phyloP scores from a whole-genome alignment of 2,797 vertebrate genomes.

The Chromobotia macracanthus region DNA sequence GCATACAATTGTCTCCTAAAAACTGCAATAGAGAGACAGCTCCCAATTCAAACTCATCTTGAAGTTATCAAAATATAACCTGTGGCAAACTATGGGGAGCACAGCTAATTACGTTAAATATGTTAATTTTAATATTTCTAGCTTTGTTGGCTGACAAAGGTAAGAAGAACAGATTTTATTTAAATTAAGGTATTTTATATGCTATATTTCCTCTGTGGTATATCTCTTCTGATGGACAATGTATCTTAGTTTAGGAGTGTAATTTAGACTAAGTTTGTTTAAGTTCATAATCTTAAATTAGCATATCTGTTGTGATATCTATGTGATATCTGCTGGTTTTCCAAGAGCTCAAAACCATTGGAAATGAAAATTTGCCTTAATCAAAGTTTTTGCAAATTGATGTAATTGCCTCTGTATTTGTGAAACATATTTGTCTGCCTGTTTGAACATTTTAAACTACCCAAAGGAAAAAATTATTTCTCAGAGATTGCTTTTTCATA shows the following conservation, averaged over 20 bases:
- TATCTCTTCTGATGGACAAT: background rate
- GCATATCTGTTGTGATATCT: conserved; percentile 57
- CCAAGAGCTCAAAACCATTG: conserved; percentile 67
- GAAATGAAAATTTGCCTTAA: conserved; percentile 73
- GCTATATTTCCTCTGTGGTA: background rate
- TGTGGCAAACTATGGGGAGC: conserved; percentile 28
- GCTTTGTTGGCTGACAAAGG: conserved; percentile 37
- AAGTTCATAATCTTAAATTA: too few species aligned
- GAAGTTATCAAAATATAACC: background rate
- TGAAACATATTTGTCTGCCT: background rate
- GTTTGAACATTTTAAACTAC: background rate
- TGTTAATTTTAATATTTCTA: conserved; percentile 27
- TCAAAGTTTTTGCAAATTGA: background rate
- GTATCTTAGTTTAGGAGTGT: background rate
- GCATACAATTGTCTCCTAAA: conserved; percentile 6
- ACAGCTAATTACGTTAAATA: too few species aligned
- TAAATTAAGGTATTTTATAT: background rate
- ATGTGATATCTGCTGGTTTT: conserved; percentile 67
- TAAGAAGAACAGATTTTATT: conserved; percentile 24
- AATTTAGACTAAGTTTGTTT: background rate
- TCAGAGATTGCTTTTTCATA: too few species aligned
- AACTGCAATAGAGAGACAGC: conserved; percentile 1
- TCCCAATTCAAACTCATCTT: background rate
- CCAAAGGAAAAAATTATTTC: too few species aligned
- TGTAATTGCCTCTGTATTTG: background rate